Evolutionary conservation across 2,888 invertebrate species (phyloP), one percentile per base, ranked within the genome.

Genomic region (Amiota communis): DNA sequence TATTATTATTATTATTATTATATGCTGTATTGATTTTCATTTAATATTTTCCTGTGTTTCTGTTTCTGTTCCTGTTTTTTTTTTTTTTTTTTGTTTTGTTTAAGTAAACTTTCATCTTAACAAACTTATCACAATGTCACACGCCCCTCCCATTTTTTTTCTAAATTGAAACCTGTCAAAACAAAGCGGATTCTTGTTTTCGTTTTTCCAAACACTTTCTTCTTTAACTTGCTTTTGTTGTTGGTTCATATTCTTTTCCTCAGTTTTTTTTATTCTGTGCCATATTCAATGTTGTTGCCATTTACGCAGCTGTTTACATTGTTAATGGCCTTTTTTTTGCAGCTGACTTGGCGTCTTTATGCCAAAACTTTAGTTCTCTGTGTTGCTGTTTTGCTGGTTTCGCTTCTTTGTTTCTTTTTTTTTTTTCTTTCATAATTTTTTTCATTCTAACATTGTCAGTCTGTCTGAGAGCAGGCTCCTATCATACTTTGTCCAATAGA

Each of bases 301-400:
- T n/a, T 17, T 81, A 78, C 74, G 79, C 85, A 83, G 86, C 86
- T 86, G 83, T 83, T 83, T 86, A 85, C 83, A 86, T 83, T 86
- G 83, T 83, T 83, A 83, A 83, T 83, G 85, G 83, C 79, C 85
- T 85, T 83, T 83, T 83, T 78, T 36, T 36, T 36, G 36, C 86
- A 86, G 83, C 83, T 84, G 76, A 84, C 86, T 80, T 76, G 79
- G 77, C 74, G 79, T 63, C 63, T 12, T 11, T 11, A 51, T 15
- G 36, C 47, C 48, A 61, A 63, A 12, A 53, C 53, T 53, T n/a
- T n/a, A 6, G 8, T 12, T 13, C 13, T n/a, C n/a, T 53, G 53
- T 15, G 12, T 13, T 15, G 15, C 53, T 53, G 12, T 36, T 46
- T 36, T 64, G 23, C 23, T 3, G 23, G 23, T 23, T 23, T 23